A percentile compares a stretch with the other conserved stretches of the same genome.
Evolutionary conservation across 2,888 invertebrate genomes (phyloP).

Genomic region (Deroplatys truncata): DNA sequence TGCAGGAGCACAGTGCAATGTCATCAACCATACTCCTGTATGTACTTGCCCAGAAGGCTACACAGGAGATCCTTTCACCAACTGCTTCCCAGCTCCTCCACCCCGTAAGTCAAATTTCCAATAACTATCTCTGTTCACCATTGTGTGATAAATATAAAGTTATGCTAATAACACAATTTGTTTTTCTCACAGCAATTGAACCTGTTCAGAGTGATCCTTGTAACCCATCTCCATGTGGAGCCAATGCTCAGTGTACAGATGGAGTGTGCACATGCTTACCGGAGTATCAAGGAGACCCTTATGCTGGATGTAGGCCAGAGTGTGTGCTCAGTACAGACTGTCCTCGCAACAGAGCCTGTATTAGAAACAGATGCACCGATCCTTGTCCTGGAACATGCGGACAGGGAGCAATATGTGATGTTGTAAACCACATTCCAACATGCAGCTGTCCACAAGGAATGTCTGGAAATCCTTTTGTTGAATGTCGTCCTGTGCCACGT

Average conservation of each 20-base stretch:
- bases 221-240: slow-evolving; percentile 43
- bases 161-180: background rate
- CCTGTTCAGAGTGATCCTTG: slow-evolving; percentile 57
- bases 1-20: slow-evolving; percentile 63
- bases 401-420: slow-evolving; percentile 66
- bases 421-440: slow-evolving; percentile 73
- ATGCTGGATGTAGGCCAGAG: slow-evolving; percentile 70
- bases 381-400: slow-evolving; percentile 74
- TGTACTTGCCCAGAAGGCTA: slow-evolving; percentile 69
- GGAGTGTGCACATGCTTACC: slow-evolving; percentile 44
- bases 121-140: background rate
- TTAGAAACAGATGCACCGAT: slow-evolving; percentile 65
- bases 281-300: slow-evolving; percentile 55
- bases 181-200: slow-evolving; percentile 23
- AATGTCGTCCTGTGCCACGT: slow-evolving; percentile 43
- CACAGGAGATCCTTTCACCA: slow-evolving; percentile 72
- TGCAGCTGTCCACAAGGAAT: slow-evolving; percentile 67
- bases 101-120: slow-evolving; percentile 46
- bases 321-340: slow-evolving; percentile 74
- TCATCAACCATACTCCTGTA: slow-evolving; percentile 72
- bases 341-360: slow-evolving; percentile 62
- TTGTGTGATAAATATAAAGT: background rate
- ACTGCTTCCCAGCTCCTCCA: slow-evolving; percentile 57
- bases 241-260: slow-evolving; percentile 60
- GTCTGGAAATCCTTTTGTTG: slow-evolving; percentile 61